Evolutionary conservation across 2,888 invertebrate genomes (phyloP), one percentile per base, ranked within the genome.

Genomic region (Thera britannica): DNA sequence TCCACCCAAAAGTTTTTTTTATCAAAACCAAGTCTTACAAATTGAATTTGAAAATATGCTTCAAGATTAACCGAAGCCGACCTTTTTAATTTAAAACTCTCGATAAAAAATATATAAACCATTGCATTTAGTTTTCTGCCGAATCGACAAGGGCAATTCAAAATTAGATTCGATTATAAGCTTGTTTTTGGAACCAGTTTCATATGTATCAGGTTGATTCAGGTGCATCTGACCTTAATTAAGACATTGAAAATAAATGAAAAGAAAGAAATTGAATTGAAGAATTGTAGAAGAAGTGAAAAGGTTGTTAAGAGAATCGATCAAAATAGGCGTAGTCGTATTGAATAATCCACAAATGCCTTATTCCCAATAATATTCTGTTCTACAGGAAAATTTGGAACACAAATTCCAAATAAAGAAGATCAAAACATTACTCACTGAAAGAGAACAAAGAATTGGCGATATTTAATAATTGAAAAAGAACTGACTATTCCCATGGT

Each of bases 11-110:
- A 44, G 35, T 58, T 56, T 63, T 63, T 62, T 63, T 62, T 51
- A 36, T 48, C 38, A 9, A 59, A 49, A 67, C 59, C 12, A 38
- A 56, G 41, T n/a, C 36, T 63, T 60, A 70, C 69, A 63, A 70
- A 66, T 70, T 63, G 65, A 62, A 66, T 65, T 61, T 61, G n/a
- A 35, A 23, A 44, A 57, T 61, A n/a, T 58, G 36, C 62, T 36
- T 12, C 8, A 62, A 62, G 62, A 62, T 55, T 61, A 61, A 44
- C 23, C 41, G 56, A 8, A 48, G 36, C 44, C 41, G n/a, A 58
- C 58, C 64, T 58, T 64, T 63, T 63, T 58, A 58, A 64, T 64
- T 58, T 35, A 58, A 54, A 52, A 35, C 35, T 23, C 48, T 11
- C 34, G 41, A 9, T 46, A 52, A 58, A 58, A 58, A 58, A 64